Evolutionary conservation across 1,140 invertebrate genomes (phyloP).

Genomic region (Phortica variegata): DNA sequence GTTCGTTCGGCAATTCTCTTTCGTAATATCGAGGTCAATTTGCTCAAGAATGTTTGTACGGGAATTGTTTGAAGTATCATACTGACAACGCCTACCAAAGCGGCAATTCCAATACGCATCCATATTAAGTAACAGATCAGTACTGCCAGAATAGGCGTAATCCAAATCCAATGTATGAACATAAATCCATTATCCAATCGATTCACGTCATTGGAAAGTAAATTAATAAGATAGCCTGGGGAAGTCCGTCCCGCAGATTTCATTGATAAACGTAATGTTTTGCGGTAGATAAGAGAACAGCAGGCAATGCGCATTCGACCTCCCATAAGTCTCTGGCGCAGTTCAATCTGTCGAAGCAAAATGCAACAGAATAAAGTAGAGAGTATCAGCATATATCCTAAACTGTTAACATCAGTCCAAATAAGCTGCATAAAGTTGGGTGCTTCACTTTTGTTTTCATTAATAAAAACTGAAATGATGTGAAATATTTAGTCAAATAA

Average conservation of each 20-base stretch:
- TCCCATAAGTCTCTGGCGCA: constrained; percentile 51
- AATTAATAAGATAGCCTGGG: constrained; percentile 79
- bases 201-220: constrained; percentile 78
- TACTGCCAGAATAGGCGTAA: constrained; percentile 68
- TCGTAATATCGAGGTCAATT: constrained; percentile 59
- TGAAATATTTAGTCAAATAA: no score
- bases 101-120: constrained; percentile 66
- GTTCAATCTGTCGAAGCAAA: constrained; percentile 54
- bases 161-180: constrained; percentile 67
- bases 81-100: constrained; percentile 69
- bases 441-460: constrained; percentile 10
- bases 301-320: constrained; percentile 62
- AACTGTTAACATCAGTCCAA: constrained; percentile 40
- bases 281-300: constrained; percentile 64
- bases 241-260: constrained; percentile 70
- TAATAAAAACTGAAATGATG: no score
- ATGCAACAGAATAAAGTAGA: constrained; percentile 47
- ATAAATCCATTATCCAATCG: constrained; percentile 66
- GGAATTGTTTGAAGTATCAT: constrained; percentile 65
- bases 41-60: constrained; percentile 67
- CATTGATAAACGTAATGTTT: constrained; percentile 66
- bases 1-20: constrained; percentile 64
- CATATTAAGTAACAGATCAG: constrained; percentile 69
- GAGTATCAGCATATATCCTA: constrained; percentile 38
- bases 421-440: constrained; percentile 6